Evolutionary conservation across 2,113 vertebrate genomes (phyloP), one percentile per base, ranked within the genome.

Genomic region (Barnardius zonarius): DNA sequence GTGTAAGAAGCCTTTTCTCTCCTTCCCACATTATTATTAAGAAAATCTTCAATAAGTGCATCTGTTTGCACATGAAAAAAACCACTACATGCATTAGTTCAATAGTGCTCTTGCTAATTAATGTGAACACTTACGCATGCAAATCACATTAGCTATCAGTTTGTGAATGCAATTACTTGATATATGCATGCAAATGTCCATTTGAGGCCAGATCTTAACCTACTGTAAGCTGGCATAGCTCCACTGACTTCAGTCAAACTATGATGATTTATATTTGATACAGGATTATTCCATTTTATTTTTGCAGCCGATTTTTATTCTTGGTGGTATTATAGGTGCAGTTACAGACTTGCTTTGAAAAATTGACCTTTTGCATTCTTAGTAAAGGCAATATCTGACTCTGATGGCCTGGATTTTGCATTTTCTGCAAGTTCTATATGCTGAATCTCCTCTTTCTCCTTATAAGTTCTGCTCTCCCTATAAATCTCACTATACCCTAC

Each of bases 81-180:
- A 27, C 0, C 41, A 78, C 13, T 55, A 67, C 73, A 76, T 59
- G 62, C 35, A 59, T 72, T 86, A 86, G 66, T 84, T 94, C 90
- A 90, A 61, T 75, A 90, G 57, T 44, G 52, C 48, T 90, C 66
- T 78, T 90, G 57, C 61, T 94, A 96, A 74, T 90, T 92, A 86
- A 84, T 82, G 75, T 96, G 96, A 95, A 88, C 77, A 69, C 80
- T 86, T 89, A 86, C 37, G 79, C 80, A 95, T 84, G 90, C 80
- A 94, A 96, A 97, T 94, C 72, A 93, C 87, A 88, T 86, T 93
- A 94, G 83, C 87, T 90, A 95, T 86, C 72, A 76, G 86, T 92
- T 88, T 94, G 72, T 92, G 67, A 70, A 77, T 37, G 51, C 72
- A 72, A 64, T 93, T 87, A 81, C 68, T 94, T 93, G 72, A 92